Evolutionary conservation across 2,113 vertebrate species (phyloP).

Genomic region (Galbula dea): DNA sequence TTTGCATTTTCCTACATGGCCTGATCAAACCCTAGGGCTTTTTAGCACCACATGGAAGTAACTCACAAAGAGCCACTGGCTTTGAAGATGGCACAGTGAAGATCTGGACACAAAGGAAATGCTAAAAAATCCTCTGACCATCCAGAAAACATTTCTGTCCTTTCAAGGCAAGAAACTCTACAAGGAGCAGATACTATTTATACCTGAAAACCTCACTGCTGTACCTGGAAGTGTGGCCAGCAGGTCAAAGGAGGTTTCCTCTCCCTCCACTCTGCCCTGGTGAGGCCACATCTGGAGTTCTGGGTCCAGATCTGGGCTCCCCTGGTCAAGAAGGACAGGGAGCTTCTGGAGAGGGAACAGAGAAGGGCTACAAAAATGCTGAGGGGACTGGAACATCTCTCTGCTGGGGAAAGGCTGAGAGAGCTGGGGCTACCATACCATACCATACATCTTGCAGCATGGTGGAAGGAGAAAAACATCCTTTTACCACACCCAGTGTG

Average conservation of each 20-base stretch:
- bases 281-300: too few relatives aligned
- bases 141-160: neutral
- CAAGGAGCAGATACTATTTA: neutral
- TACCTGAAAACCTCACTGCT: neutral
- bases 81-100: neutral
- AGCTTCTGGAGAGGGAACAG: too few relatives aligned
- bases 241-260: too few relatives aligned
- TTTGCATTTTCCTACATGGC: neutral
- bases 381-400: too few relatives aligned
- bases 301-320: too few relatives aligned
- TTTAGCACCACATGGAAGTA: neutral
- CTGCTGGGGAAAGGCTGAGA: too few relatives aligned
- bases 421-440: too few relatives aligned
- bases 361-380: too few relatives aligned
- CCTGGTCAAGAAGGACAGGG: too few relatives aligned
- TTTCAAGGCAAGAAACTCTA: neutral
- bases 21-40: neutral
- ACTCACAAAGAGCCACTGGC: neutral
- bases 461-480: neutral
- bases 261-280: too few relatives aligned
- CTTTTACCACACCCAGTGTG: neutral
- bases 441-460: neutral
- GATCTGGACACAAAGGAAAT: neutral
- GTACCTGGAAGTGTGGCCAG: too few relatives aligned
- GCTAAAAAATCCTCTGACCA: neutral